Evolutionary conservation across 2,797 vertebrate species (phyloP).

Genomic region (Periophthalmus magnuspinnatus): DNA sequence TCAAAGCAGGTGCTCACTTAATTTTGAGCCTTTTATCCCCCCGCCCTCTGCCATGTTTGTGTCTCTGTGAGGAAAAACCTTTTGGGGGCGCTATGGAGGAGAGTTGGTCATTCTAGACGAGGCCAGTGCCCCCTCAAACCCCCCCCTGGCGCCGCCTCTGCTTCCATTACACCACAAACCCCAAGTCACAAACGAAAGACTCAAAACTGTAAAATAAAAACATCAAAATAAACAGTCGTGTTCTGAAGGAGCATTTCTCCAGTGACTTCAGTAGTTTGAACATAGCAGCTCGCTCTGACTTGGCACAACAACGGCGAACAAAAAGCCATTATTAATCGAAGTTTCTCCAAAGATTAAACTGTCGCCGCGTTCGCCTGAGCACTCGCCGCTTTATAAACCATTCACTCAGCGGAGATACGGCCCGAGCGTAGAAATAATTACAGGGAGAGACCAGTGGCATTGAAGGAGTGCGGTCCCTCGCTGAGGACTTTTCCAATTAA

Average conservation of each 20-base stretch:
- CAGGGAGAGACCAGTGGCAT: slow-evolving; percentile 35
- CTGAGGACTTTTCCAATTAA: slow-evolving; percentile 64
- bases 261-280: slow-evolving; percentile 20
- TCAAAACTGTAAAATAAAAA: neutral
- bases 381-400: slow-evolving; percentile 32
- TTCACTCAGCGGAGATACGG: slow-evolving; percentile 37
- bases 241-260: neutral
- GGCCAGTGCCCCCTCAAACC: too few relatives aligned
- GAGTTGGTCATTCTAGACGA: too few relatives aligned
- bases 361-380: slow-evolving; percentile 18
- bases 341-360: slow-evolving; percentile 39
- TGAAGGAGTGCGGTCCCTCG: slow-evolving; percentile 45
- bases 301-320: slow-evolving; percentile 20
- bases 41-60: too few relatives aligned
- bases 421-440: slow-evolving; percentile 50
- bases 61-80: too few relatives aligned
- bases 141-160: too few relatives aligned
- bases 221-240: neutral
- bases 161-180: too few relatives aligned
- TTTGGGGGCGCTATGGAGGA: too few relatives aligned
- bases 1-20: too few relatives aligned
- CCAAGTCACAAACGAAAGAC: neutral
- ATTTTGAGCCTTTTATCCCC: too few relatives aligned
- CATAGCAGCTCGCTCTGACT: slow-evolving; percentile 20
- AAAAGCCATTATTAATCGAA: slow-evolving; percentile 47